Evolutionary conservation across 2,888 invertebrate species (phyloP).

Genomic region (Spicauda simplicius): DNA sequence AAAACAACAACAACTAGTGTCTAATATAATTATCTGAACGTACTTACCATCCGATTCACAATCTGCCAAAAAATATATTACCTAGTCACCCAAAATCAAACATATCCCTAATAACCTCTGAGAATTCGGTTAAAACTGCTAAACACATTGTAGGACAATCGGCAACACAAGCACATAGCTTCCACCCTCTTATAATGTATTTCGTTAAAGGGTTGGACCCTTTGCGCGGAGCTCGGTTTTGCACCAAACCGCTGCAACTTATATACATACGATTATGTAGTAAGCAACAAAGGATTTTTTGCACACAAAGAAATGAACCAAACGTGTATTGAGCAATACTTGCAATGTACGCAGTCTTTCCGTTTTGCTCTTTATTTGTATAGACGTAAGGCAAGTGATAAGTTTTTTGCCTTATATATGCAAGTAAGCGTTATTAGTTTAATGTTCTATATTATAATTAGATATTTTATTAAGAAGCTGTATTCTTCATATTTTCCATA

Average conservation of each 20-base stretch:
- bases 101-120: no score
- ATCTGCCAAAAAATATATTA: no score
- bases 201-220: slow-evolving; percentile 66
- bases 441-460: no score
- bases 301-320: slow-evolving; percentile 46
- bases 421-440: no score
- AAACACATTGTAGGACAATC: not conserved
- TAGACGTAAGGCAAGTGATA: no score
- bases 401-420: no score
- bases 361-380: slow-evolving; percentile 30
- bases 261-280: slow-evolving; percentile 52
- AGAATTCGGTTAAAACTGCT: not conserved
- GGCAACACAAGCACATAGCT: slow-evolving; percentile 12
- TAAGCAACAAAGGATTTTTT: slow-evolving; percentile 45
- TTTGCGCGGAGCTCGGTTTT: slow-evolving; percentile 66
- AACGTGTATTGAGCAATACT: slow-evolving; percentile 41
- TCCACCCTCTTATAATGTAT: slow-evolving; percentile 26
- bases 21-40: no score
- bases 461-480: no score
- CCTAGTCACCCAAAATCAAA: no score
- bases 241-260: slow-evolving; percentile 59
- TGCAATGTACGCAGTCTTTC: slow-evolving; percentile 7
- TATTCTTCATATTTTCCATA: no score
- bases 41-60: no score
- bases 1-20: no score